Conservation (phyloP, 2,888 invertebrate species). For the Torymus aiolomorphi region DNA sequence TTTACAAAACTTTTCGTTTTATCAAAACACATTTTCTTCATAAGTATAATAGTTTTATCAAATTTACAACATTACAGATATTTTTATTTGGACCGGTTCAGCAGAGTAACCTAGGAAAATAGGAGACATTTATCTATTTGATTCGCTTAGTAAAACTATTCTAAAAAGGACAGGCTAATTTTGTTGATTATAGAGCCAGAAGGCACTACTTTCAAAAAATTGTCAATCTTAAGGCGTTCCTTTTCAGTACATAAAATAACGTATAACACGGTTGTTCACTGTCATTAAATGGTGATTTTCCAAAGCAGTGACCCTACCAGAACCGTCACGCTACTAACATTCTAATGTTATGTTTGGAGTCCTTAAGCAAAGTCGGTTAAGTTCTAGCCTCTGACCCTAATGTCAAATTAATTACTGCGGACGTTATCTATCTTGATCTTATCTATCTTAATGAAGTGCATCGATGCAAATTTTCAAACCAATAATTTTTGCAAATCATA, state of each 20-base stretch:
- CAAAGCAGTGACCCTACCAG: constrained; percentile 16
- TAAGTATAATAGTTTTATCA: too few relatives aligned
- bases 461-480: neutral
- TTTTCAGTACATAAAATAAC: neutral
- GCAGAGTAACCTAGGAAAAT: too few relatives aligned
- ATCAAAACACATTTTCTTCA: too few relatives aligned
- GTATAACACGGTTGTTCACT: neutral
- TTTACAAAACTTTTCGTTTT: too few relatives aligned
- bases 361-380: neutral
- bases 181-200: too few relatives aligned
- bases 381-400: constrained; percentile 17
- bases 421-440: neutral
- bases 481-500: too few relatives aligned
- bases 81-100: too few relatives aligned
- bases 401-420: constrained; percentile 12
- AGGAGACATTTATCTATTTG: too few relatives aligned
- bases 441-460: neutral
- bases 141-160: too few relatives aligned
- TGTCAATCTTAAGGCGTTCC: neutral
- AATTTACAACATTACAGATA: too few relatives aligned
- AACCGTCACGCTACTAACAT: constrained; percentile 24
- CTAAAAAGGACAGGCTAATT: too few relatives aligned
- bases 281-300: neutral
- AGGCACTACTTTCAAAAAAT: neutral
- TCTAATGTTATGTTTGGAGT: neutral